Base-by-base conservation (phyloP, 2,888 invertebrate species). In the Scaptomyza cyrtandrae region DNA sequence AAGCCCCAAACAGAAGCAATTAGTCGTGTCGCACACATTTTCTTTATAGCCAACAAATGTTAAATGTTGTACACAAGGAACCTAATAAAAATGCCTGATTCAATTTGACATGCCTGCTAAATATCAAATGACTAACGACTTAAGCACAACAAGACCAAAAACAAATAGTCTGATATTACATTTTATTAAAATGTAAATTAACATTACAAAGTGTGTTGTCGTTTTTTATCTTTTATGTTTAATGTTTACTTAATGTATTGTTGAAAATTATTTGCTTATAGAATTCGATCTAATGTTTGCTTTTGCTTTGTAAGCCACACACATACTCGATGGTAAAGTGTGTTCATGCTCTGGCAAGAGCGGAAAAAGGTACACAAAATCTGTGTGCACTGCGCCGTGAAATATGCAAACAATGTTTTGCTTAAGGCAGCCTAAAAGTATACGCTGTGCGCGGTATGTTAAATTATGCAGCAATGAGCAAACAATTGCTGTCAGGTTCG, bases 391-490 rank as follows among this genome's bases (percentile, higher is more conserved):
- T 78, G 73, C 80, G 58, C 80, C 63, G 83, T 81, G 71, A 85
- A 84, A 88, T 88, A 88, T 86, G 86, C 85, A 85, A 87, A 82
- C 72, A 85, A 80, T 82, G 79, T 67, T 67, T 78, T 82, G 66
- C 66, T 75, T 71, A 75, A 41, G 75, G 83, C 75, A 72, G 77
- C 84, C 74, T 71, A 78, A 85, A 82, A 79, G 65, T 80, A 73
- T 80, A 73, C 82, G 80, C 81, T 78, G 33, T 45, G 49, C 59
- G 58, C 56, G 57, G 46, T 49, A 16, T 41, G 76, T 59, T 79
- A 81, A 86, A 85, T 85, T 85, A 88, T 85, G 81, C 85, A 88
- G 86, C 78, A 78, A 78, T 77, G 84, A 71, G 84, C 80, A 86
- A 85, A 86, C 86, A 85, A 83, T 87, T 87, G 86, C 75, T 77